Conservation (phyloP, 2,113 vertebrate genomes). For the Andinoacara biseriatus region DNA sequence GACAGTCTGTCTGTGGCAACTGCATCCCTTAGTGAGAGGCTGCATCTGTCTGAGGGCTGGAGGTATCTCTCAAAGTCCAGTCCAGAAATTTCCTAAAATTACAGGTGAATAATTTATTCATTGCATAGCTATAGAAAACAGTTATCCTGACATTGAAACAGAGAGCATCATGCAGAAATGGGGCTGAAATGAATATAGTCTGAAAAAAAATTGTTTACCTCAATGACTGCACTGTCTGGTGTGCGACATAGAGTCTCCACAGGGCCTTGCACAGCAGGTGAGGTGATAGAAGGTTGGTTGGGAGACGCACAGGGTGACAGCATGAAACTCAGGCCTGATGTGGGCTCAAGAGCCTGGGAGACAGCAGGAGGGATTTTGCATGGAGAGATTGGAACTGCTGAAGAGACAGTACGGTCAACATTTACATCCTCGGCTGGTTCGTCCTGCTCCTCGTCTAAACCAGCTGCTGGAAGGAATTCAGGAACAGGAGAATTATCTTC, state of each 20-base stretch:
- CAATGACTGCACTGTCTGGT: slow-evolving; percentile 43
- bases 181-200: no score
- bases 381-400: background rate
- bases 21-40: slow-evolving; percentile 52
- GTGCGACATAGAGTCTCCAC: slow-evolving; percentile 29
- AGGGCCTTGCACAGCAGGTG: slow-evolving; percentile 1
- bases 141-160: no score
- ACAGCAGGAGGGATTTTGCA: background rate
- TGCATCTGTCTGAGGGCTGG: slow-evolving; percentile 64
- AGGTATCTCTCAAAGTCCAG: slow-evolving; percentile 81
- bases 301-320: slow-evolving; percentile 39
- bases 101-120: background rate
- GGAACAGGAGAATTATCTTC: background rate
- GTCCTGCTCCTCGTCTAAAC: slow-evolving; percentile 7
- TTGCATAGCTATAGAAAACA: background rate
- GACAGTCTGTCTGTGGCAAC: slow-evolving; percentile 55
- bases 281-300: background rate
- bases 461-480: background rate
- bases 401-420: background rate
- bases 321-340: slow-evolving; percentile 54
- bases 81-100: slow-evolving; percentile 59
- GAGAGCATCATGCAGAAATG: background rate
- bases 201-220: slow-evolving; percentile 53
- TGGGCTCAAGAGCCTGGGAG: slow-evolving; percentile 19
- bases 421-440: background rate